Evolutionary conservation across 2,113 vertebrate species (phyloP).

Genomic region (Cariama cristata): DNA sequence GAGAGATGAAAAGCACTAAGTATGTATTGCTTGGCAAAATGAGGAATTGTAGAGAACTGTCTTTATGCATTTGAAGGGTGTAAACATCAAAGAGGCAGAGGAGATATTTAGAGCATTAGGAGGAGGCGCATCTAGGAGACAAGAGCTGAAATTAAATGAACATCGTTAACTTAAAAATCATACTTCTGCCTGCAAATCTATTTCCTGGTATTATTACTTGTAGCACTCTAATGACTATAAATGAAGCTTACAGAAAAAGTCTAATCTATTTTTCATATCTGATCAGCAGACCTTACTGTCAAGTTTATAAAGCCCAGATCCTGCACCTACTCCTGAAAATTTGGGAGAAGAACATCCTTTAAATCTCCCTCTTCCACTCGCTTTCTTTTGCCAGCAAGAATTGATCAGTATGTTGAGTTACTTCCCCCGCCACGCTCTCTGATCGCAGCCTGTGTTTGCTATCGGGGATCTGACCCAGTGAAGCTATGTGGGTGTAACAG

Average conservation of each 20-base stretch:
- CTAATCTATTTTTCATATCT: conserved; percentile 34
- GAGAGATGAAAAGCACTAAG: conserved; percentile 72
- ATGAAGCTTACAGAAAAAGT: conserved; percentile 42
- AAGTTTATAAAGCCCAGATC: not conserved
- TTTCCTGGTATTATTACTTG: conserved; percentile 55
- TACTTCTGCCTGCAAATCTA: conserved; percentile 57
- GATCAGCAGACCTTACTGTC: not conserved
- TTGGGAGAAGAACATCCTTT: not conserved
- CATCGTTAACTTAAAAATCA: conserved; percentile 66
- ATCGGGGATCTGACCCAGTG: conserved; percentile 69
- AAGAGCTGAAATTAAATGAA: conserved; percentile 71
- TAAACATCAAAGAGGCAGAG: conserved; percentile 69
- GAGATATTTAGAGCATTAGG: conserved; percentile 67
- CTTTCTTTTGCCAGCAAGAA: not conserved
- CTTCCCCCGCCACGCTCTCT: not conserved
- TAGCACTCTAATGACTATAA: conserved; percentile 55
- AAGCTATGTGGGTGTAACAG: conserved; percentile 75
- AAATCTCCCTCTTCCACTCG: not conserved
- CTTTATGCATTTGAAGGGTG: conserved; percentile 71
- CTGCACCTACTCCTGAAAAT: not conserved
- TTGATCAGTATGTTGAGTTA: not conserved
- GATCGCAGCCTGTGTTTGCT: conserved; percentile 65
- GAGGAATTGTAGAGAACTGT: conserved; percentile 71
- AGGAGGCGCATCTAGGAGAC: conserved; percentile 53
- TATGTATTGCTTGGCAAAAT: conserved; percentile 72